A percentile compares a stretch with the other conserved stretches of the same genome.
Conservation (phyloP, 2,888 invertebrate species). For the Ariolimax columbianus region DNA sequence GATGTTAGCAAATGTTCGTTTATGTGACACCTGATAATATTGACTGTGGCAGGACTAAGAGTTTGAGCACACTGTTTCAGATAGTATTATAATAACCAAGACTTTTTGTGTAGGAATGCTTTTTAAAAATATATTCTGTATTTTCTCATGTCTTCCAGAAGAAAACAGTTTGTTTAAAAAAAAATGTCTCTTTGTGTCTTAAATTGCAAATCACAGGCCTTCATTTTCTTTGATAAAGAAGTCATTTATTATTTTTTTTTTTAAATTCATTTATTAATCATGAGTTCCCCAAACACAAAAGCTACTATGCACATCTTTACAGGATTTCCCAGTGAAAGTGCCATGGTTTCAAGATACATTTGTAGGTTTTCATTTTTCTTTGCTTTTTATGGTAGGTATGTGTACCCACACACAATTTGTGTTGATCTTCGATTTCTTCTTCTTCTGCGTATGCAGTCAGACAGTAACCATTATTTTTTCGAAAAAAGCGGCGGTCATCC, state of each 20-base stretch:
- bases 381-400: no score
- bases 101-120: constrained; percentile 21
- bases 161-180: constrained; percentile 11
- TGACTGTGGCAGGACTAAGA: background rate
- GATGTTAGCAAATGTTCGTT: no score
- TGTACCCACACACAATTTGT: no score
- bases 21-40: background rate
- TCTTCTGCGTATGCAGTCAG: no score
- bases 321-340: background rate
- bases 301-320: background rate
- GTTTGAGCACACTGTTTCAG: background rate
- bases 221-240: background rate
- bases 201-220: background rate
- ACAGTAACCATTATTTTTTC: no score
- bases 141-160: constrained; percentile 39
- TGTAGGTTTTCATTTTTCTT: no score
- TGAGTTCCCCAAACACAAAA: background rate
- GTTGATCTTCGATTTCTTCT: no score
- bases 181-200: constrained; percentile 15
- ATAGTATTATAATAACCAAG: constrained; percentile 9
- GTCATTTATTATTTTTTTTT: no score
- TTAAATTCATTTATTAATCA: background rate
- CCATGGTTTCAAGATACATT: background rate
- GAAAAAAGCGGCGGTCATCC: no score
- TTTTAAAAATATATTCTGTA: constrained; percentile 22